Evolutionary conservation across 2,113 vertebrate species (phyloP).

Genomic region (Neogale vison): DNA sequence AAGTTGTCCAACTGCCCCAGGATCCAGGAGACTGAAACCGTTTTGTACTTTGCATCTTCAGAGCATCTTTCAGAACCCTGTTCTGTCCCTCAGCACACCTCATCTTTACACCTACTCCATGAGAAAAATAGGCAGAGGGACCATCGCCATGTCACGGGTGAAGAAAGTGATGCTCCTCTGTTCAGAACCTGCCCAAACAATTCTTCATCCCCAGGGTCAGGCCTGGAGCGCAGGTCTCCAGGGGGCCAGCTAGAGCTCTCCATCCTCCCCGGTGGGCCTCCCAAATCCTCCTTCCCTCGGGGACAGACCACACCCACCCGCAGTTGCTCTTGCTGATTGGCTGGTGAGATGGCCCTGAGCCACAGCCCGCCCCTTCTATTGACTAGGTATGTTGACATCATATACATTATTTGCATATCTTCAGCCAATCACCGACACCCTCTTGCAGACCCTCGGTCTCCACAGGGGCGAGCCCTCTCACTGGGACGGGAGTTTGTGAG

Average conservation of each 20-base stretch:
- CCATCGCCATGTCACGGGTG: neutral
- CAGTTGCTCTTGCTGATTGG: neutral
- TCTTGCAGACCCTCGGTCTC: neutral
- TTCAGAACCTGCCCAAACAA: neutral
- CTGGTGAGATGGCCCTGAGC: neutral
- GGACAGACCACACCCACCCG: neutral
- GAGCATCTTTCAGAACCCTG: neutral
- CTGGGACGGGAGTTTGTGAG: neutral
- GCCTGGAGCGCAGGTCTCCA: neutral
- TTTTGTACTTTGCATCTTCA: neutral
- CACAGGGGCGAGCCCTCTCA: neutral
- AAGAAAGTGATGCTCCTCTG: neutral
- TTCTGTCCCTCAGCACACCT: neutral
- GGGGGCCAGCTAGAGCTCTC: rapidly evolving
- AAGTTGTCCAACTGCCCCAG: neutral
- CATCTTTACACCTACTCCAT: neutral
- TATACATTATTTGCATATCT: neutral
- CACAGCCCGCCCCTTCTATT: neutral
- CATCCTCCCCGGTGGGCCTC: neutral
- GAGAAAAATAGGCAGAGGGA: neutral
- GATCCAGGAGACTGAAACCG: neutral
- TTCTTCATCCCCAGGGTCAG: neutral
- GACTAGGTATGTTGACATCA: neutral
- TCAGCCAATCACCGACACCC: neutral
- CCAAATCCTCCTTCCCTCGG: no score